These are phyloP conservation scores for Hystrix brachyura DNA, from an alignment of 2,113 vertebrate species.

Conservation along the genomic window DNA sequence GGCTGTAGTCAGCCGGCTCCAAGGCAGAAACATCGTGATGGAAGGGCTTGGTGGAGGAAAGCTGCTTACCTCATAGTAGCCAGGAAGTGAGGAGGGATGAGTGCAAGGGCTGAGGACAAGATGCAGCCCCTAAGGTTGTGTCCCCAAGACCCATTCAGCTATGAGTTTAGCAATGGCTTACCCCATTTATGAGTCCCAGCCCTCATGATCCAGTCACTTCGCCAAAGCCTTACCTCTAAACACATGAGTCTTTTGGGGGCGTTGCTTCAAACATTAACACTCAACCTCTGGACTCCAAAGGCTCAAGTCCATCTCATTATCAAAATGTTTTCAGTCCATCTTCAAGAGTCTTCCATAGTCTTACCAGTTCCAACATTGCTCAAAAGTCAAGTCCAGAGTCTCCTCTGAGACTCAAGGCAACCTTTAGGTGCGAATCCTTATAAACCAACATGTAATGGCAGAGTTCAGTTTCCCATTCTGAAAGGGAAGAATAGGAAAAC, in stretches of 20 bases:
- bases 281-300: not conserved
- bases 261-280: not conserved
- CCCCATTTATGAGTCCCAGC: not conserved
- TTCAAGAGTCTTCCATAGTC: not conserved
- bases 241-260: not conserved
- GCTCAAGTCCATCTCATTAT: not conserved
- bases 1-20: not conserved
- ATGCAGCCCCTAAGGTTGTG: not conserved
- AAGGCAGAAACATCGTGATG: not conserved
- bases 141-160: not conserved
- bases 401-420: not conserved
- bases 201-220: not conserved
- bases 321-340: not conserved
- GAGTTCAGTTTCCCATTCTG: not conserved
- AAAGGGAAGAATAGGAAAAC: not conserved
- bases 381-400: not conserved
- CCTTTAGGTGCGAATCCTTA: not conserved
- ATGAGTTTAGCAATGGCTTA: not conserved
- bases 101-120: not conserved
- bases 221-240: not conserved
- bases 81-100: not conserved
- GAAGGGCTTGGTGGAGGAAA: not conserved
- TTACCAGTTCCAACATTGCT: not conserved
- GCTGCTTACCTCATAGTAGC: not conserved
- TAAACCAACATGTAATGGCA: not conserved